These are phyloP conservation scores for Brachionichthys hirsutus DNA, from an alignment of 2,113 vertebrate species.

Conservation along the genomic window DNA sequence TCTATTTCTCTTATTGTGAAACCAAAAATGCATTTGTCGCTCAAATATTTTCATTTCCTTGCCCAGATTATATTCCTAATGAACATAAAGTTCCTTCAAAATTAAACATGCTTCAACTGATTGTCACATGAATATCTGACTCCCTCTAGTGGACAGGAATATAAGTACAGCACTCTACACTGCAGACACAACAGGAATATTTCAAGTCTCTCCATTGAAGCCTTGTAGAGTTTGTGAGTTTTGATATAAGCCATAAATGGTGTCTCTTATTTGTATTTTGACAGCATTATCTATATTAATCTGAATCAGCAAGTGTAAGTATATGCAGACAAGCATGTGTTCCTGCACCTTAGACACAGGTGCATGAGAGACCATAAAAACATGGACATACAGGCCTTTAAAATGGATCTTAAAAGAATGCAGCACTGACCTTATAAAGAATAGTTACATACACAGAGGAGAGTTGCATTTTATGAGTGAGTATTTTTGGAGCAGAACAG, in stretches of 20 bases:
- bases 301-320: background rate
- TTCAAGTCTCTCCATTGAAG: background rate
- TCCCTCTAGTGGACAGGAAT: constrained; percentile 30
- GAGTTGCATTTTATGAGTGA: background rate
- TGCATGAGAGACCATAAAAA: background rate
- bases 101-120: too few species aligned
- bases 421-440: background rate
- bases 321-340: too few species aligned
- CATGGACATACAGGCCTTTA: background rate
- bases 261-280: background rate
- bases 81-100: too few species aligned
- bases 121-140: constrained; percentile 2
- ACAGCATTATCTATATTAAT: background rate
- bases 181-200: background rate
- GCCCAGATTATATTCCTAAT: too few species aligned
- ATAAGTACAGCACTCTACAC: constrained; percentile 1
- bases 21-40: too few species aligned
- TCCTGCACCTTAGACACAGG: background rate
- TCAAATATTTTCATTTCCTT: too few species aligned
- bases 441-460: background rate
- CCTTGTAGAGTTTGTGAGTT: background rate
- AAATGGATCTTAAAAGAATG: background rate
- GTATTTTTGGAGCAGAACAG: background rate
- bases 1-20: too few species aligned
- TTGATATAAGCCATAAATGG: background rate